Conservation (phyloP, 2,888 invertebrate genomes). For the Papilio demoleus region DNA sequence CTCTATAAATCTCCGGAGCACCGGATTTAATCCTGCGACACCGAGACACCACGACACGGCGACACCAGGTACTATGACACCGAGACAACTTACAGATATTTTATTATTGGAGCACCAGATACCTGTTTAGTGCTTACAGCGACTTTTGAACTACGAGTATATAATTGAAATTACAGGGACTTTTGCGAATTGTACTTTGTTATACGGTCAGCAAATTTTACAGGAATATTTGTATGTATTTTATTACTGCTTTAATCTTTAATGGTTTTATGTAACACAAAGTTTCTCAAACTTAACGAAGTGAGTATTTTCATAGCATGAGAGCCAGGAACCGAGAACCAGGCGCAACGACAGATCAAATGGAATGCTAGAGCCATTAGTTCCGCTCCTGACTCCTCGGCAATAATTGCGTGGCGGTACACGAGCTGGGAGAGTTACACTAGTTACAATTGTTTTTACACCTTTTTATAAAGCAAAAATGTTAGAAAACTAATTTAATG, state of each 20-base stretch:
- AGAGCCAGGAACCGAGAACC: neutral
- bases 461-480: neutral
- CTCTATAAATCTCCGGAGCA: neutral
- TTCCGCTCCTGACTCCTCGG: neutral
- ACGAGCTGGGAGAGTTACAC: neutral
- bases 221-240: neutral
- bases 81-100: neutral
- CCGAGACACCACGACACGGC: neutral
- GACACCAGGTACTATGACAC: neutral
- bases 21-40: conserved; percentile 7
- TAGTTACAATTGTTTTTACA: neutral
- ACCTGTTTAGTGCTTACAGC: neutral
- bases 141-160: neutral
- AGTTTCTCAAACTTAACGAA: conserved; percentile 2
- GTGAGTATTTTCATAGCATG: neutral
- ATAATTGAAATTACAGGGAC: neutral
- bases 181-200: neutral
- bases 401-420: neutral
- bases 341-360: neutral
- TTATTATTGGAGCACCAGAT: neutral
- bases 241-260: neutral
- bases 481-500: neutral
- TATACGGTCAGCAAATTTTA: too few relatives aligned
- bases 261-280: neutral
- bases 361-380: neutral